Evolutionary conservation across 2,113 vertebrate genomes (phyloP), one percentile per base, ranked within the genome.

Genomic region (Pelusios castaneus): DNA sequence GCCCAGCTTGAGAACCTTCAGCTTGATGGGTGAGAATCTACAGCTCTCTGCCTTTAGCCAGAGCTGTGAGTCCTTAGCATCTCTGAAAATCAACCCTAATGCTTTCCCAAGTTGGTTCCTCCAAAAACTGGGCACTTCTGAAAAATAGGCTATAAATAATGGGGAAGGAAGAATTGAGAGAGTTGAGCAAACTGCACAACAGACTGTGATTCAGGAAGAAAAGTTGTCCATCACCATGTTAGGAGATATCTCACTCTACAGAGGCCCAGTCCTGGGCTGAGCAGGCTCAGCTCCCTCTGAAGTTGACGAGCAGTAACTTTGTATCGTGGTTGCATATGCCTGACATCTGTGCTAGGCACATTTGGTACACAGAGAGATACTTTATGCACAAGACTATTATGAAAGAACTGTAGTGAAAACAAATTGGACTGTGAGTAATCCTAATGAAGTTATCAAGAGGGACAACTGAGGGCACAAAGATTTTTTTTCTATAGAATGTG

Each of bases 211-310:
- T 0, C 58, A 81, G n/a, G 22, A 25, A 19, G 13, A 10, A 84
- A 4, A 11, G 0, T 0, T 1, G 0, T 3, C 8, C 87, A 10
- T 13, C 29, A 0, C 8, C 0, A 0, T 17, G 0, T 0, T 0
- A 51, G 51, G 38, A 93, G n/a, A 29, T 78, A 38, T 4, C 91
- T 91, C 60, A 17, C 2, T 52, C 6, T 77, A 58, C 51, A 51
- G 41, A 58, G 16, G 16, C n/a, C 31, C 79, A 84, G 89, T 11
- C 76, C 12, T 63, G 79, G 79, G 34, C 82, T 76, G 49, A 41
- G 3, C 4, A n/a, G 29, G 73, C 82, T 52, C 60, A 76, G 52
- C 83, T 76, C 34, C 34, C n/a, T 1, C 5, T 25, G 60, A 24
- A 43, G 73, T 90, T 70, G n/a, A 70, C 21, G n/a, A 70, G n/a